phyloP scores from a whole-genome alignment of 2,113 vertebrate genomes.

The Hippoglossus stenolepis region DNA sequence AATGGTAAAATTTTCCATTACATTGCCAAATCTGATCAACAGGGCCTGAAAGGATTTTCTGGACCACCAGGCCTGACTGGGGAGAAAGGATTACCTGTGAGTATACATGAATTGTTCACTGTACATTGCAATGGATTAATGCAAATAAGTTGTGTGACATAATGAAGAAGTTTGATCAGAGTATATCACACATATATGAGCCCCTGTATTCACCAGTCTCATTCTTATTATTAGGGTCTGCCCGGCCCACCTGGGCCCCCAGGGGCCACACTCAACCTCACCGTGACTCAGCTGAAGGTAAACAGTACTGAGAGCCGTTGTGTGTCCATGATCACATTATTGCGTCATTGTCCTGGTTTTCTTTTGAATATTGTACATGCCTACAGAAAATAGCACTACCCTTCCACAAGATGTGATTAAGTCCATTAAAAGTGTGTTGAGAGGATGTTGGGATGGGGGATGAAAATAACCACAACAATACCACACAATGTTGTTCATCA shows the following conservation, averaged over 20 bases:
- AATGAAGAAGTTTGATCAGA: background rate
- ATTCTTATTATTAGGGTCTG: conserved; percentile 75
- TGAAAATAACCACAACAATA: no score
- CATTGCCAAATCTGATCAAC: conserved; percentile 4
- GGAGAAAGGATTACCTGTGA: conserved; percentile 76
- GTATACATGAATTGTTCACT: conserved; percentile 23
- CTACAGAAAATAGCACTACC: no score
- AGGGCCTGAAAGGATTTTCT: conserved; percentile 85
- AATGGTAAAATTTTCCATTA: no score
- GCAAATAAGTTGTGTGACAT: background rate
- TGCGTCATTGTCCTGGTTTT: background rate
- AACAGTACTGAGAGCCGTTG: conserved; percentile 7
- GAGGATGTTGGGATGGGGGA: no score
- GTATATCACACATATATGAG: background rate
- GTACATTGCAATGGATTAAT: background rate
- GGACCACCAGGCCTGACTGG: conserved; percentile 79
- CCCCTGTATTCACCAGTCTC: background rate
- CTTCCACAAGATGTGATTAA: no score
- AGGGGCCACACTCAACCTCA: conserved; percentile 69
- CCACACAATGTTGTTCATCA: no score
- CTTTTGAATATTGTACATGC: no score
- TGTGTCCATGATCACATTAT: background rate
- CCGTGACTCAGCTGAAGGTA: conserved; percentile 81
- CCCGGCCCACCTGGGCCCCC: conserved; percentile 81
- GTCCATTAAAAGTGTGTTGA: no score